Conservation (phyloP, 2,113 vertebrate genomes). For the Entomyzon cyanotis region DNA sequence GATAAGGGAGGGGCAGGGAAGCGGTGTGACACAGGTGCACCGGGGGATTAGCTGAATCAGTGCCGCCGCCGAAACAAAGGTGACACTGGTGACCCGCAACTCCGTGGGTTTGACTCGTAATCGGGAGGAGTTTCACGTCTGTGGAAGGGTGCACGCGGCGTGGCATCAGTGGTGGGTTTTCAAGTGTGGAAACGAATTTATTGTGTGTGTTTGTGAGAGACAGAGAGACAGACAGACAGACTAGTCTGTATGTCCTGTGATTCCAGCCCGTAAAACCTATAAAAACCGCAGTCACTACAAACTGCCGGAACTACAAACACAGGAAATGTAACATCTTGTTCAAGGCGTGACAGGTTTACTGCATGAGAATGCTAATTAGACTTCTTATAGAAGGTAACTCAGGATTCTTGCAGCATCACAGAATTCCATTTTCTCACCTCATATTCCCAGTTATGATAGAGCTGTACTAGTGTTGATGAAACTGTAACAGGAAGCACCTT, state of each 20-base stretch:
- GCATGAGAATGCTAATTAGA: not conserved
- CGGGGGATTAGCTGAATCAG: no score
- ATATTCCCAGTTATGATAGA: not conserved
- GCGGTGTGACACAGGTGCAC: not conserved
- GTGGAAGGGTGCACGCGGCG: not conserved
- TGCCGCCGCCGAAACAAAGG: not conserved
- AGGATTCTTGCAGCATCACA: not conserved
- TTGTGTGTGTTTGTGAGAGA: not conserved
- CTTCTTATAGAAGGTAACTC: not conserved
- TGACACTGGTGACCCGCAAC: not conserved
- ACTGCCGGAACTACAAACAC: not conserved
- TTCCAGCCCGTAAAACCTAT: not conserved
- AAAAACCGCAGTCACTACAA: not conserved
- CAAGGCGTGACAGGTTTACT: not conserved
- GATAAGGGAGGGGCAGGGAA: not conserved
- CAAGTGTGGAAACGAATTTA: not conserved
- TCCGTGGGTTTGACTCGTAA: not conserved
- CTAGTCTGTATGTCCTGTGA: fast-evolving
- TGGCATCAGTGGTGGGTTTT: not conserved
- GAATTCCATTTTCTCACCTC: not conserved
- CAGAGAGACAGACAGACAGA: no score
- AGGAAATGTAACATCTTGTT: not conserved
- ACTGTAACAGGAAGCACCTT: not conserved
- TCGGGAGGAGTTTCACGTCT: not conserved
- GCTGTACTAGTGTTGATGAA: not conserved